Conservation (phyloP, 2,888 invertebrate species). For the Drosophila tanythrix region DNA sequence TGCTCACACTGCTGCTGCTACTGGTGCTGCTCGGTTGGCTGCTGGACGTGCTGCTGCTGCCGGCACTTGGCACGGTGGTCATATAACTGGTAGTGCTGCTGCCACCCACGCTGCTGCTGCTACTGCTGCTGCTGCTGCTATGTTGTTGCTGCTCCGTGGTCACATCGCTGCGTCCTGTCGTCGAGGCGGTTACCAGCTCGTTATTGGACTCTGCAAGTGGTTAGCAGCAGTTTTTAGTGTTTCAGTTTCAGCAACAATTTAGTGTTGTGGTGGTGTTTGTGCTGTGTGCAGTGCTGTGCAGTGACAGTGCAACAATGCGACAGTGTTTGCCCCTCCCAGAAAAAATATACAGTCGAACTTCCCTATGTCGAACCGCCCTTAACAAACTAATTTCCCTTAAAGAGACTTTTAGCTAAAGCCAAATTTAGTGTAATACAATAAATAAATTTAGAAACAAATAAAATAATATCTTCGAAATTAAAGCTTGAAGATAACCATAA, state of each 20-base stretch:
- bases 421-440: background rate
- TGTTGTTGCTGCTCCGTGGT: constrained; percentile 86
- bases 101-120: constrained; percentile 41
- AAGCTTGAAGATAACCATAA: background rate
- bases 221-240: constrained; percentile 58
- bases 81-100: constrained; percentile 71
- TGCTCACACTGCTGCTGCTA: constrained; percentile 42
- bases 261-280: constrained; percentile 18
- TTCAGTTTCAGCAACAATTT: constrained; percentile 20
- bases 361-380: background rate
- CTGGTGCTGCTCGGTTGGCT: constrained; percentile 56
- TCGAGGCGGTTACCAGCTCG: constrained; percentile 72
- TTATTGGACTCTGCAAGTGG: constrained; percentile 80
- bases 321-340: constrained; percentile 37
- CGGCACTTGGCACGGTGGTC: constrained; percentile 64
- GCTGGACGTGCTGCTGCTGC: constrained; percentile 56
- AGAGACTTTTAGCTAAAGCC: background rate
- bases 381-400: background rate
- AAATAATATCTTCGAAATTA: no score
- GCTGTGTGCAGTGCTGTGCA: constrained; percentile 20
- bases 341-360: constrained; percentile 10
- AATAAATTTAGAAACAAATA: background rate
- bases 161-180: constrained; percentile 75
- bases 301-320: constrained; percentile 16
- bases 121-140: constrained; percentile 77